These are phyloP conservation scores for Toxostoma redivivum DNA, from an alignment of 2,113 vertebrate species.

Conservation along the genomic window DNA sequence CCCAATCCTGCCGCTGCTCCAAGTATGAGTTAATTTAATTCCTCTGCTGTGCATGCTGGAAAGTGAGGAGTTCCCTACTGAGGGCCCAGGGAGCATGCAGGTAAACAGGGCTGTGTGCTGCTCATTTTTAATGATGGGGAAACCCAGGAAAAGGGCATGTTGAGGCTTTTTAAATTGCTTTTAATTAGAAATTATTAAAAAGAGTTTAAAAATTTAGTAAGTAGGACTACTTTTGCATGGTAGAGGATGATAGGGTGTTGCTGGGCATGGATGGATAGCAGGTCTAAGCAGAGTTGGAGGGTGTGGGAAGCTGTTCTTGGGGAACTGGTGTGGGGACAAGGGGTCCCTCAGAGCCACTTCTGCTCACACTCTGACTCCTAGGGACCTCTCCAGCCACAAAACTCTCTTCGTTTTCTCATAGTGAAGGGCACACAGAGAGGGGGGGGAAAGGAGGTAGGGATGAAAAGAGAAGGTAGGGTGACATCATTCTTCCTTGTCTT, in stretches of 20 bases:
- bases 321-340: neutral
- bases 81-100: neutral
- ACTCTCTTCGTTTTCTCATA: conserved; percentile 37
- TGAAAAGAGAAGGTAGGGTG: conserved; percentile 22
- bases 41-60: neutral
- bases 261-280: neutral
- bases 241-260: neutral
- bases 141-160: neutral
- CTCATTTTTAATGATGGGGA: neutral
- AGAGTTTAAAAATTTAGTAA: neutral
- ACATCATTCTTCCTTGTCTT: neutral
- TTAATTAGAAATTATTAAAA: neutral
- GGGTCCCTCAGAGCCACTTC: neutral
- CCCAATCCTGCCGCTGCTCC: neutral
- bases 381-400: conserved; percentile 36
- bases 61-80: neutral
- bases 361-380: conserved; percentile 19
- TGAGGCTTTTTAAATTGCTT: neutral
- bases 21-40: neutral
- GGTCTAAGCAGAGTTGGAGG: neutral
- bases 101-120: neutral
- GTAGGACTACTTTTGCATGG: neutral
- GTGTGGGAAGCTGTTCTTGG: neutral
- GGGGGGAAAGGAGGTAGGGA: neutral
- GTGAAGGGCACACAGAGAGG: neutral